phyloP scores from a whole-genome alignment of 1,140 invertebrate species.

The Zaprionus vittiger region DNA sequence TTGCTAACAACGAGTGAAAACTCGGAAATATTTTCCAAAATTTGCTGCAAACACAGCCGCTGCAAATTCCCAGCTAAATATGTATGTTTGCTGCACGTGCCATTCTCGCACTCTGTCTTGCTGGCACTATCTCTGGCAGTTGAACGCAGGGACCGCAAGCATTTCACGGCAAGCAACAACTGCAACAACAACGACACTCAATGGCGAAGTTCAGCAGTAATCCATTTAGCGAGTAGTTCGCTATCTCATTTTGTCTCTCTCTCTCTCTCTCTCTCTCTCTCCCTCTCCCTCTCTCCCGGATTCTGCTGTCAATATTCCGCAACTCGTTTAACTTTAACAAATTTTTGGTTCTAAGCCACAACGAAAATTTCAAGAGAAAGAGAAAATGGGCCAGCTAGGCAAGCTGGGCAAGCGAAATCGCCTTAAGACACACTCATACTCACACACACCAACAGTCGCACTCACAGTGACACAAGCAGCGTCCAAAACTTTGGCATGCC shows the following conservation, averaged over 20 bases:
- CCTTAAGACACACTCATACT: slow-evolving; percentile 26
- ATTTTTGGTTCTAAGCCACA: slow-evolving; percentile 61
- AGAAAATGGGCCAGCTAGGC: background rate
- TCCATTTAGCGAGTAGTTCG: background rate
- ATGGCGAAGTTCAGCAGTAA: slow-evolving; percentile 16
- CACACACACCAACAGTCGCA: background rate
- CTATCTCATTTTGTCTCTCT: background rate
- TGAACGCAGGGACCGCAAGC: background rate
- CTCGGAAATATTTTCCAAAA: slow-evolving; percentile 1
- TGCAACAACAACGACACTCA: background rate
- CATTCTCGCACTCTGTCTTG: background rate
- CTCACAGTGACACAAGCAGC: background rate
- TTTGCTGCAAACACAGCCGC: slow-evolving; percentile 18
- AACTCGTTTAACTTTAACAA: slow-evolving; percentile 64
- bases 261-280: background rate
- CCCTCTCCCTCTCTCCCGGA: background rate
- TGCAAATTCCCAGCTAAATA: slow-evolving; percentile 10
- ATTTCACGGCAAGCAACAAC: slow-evolving; percentile 10
- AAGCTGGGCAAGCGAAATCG: slow-evolving; percentile 2
- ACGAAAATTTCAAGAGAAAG: slow-evolving; percentile 47
- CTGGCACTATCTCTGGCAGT: background rate
- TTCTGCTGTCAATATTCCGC: slow-evolving; percentile 55
- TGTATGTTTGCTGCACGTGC: slow-evolving; percentile 7
- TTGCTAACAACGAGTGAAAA: background rate
- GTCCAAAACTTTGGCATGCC: slow-evolving; percentile 37